Evolutionary conservation across 2,888 invertebrate species (phyloP), one percentile per base, ranked within the genome.

Genomic region (Synanthedon tipuliformis): DNA sequence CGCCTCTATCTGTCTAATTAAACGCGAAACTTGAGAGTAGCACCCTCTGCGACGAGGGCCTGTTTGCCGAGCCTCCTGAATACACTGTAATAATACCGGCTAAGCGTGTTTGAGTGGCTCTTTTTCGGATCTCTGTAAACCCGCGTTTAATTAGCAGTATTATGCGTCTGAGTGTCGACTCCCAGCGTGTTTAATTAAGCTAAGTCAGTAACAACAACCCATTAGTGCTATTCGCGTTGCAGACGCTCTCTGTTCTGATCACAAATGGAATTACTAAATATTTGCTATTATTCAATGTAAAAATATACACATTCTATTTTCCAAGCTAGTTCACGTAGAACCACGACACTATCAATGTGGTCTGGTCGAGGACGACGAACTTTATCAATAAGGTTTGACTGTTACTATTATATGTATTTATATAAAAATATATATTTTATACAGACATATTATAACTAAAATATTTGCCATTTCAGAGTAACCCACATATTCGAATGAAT

Each of bases 1-100:
- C 82, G 85, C 81, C 76, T 85, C 85, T 86, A 85, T 86, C 86
- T 82, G 85, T 85, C 87, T 87, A 86, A 86, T 86, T 86, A 87
- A 86, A 87, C 81, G 85, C 83, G 85, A 85, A 87, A 86, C 87
- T 86, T 79, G 86, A 86, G 86, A 84, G 84, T 77, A 83, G 86
- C 80, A 81, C 86, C 84, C 85, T 86, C 76, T 66, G 72, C 77
- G 78, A 76, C 71, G 81, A 82, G 83, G 75, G 80, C 78, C 78
- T 83, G 82, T 85, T 84, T 85, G 83, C 82, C 68, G 73, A 79
- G 80, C 78, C 83, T 81, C 78, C 80, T 79, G 81, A 81, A 81
- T 80, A 84, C 82, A 82, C 84, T 80, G 82, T 85, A 84, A 86
- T 87, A 86, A 87, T 86, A 86, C 82, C 78, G 78, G 82, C 83